Evolutionary conservation across 2,888 invertebrate genomes (phyloP), one percentile per base, ranked within the genome.

Genomic region (Orchestes rusci): DNA sequence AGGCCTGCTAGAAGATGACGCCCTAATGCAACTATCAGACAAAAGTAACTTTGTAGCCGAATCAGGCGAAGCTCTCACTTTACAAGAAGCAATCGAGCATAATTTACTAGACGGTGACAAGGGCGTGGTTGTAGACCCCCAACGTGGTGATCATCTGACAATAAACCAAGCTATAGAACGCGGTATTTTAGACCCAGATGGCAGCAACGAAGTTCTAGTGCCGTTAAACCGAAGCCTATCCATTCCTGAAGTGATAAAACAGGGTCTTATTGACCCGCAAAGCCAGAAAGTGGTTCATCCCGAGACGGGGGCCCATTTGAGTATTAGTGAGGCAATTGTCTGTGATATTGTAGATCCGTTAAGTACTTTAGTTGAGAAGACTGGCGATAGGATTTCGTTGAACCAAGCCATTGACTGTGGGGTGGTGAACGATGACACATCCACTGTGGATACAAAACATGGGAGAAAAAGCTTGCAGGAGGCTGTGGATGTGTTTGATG

Each of bases 261-360:
- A 92, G 69, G 95, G 94, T 35, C 75, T 93, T 20, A 76, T 93
- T 53, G 86, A 88, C 63, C 77, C 79, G 3, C 67, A 70, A 19
- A 77, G 79, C 10, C 77, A 80, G 50, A 84, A 82, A 69, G 80
- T 90, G 46, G 77, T 93, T 53, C 92, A 92, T 66, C 91, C 92
- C 2, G 90, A 90, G 70, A 85, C 87, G 16, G 92, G 92, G 2
- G 77, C 73, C 54, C 77, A 80, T 50, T 71, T 93, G 39, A 81
- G 83, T 43, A 71, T 93, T 49, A 75, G 80, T 56, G 85, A 92
- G 74, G 89, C 93, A 17, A 84, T 94, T 38, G 77, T 84, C 56
- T 88, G 87, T 65, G 92, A 93, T 59, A 83, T 93, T 55, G 77
- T 93, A 37, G 89, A 95, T 72, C 82, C 89, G 0, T 69, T 82